Conservation (phyloP, 2,113 vertebrate genomes). For the Reinhardtius hippoglossoides region DNA sequence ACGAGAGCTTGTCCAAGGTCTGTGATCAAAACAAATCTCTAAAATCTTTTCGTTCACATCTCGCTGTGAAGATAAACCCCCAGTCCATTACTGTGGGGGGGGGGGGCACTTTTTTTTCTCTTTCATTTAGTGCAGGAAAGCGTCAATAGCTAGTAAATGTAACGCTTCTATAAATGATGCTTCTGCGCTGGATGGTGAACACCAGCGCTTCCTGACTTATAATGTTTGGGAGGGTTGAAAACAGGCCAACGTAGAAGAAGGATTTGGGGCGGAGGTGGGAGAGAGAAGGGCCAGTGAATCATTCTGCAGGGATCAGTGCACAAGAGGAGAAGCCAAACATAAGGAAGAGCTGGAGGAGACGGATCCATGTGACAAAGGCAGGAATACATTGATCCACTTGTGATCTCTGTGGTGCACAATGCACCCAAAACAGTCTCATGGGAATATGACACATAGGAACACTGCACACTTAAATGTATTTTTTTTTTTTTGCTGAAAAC, state of each 20-base stretch:
- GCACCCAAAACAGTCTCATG: too few relatives aligned
- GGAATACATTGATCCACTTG: conserved; percentile 58
- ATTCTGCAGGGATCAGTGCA: conserved; percentile 64
- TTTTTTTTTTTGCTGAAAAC: too few relatives aligned
- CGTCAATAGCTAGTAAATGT: conserved; percentile 65
- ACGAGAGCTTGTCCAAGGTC: conserved; percentile 7
- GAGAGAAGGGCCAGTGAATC: conserved; percentile 63
- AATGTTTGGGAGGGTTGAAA: conserved; percentile 59
- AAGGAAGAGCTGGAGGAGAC: conserved; percentile 42
- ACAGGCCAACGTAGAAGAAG: conserved; percentile 39
- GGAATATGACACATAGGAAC: too few relatives aligned
- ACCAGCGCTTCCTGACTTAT: conserved; percentile 54
- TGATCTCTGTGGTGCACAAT: conserved; percentile 32
- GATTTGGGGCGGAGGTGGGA: conserved; percentile 54
- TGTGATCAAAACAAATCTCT: conserved; percentile 39
- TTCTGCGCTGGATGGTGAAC: conserved; percentile 46
- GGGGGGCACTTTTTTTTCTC: conserved; percentile 60
- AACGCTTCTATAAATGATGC: conserved; percentile 68
- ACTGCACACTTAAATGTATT: too few relatives aligned
- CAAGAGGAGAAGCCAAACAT: conserved; percentile 47
- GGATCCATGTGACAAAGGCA: conserved; percentile 41
- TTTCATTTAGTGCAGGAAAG: conserved; percentile 40
- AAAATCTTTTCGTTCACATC: conserved; percentile 49
- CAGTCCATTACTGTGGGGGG: conserved; percentile 26
- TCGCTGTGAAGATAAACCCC: conserved; percentile 17